Conservation (phyloP, 2,113 vertebrate species). For the Parotia lawesii region DNA sequence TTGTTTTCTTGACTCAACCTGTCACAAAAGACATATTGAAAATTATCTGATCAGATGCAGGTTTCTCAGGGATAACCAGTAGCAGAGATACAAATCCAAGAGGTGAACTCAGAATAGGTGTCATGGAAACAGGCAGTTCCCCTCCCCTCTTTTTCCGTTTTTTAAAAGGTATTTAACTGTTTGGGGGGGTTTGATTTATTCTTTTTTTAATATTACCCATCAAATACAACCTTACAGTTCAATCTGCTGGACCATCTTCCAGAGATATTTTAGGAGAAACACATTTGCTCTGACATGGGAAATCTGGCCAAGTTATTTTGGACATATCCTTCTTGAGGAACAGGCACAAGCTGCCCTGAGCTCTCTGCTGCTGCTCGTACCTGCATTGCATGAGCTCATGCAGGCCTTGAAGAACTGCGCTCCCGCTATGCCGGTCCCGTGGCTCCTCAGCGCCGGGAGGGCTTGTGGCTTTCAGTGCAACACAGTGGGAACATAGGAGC, state of each 20-base stretch:
- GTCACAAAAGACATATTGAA: neutral
- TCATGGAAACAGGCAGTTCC: neutral
- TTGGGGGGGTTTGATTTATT: neutral
- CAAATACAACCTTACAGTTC: neutral
- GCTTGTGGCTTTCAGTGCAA: neutral
- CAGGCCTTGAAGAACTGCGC: neutral
- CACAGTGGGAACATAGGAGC: neutral
- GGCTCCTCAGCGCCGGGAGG: neutral
- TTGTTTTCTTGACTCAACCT: neutral
- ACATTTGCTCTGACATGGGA: neutral
- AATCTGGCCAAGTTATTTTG: neutral
- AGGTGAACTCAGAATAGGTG: neutral
- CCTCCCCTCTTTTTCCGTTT: fast-evolving
- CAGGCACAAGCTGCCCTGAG: neutral
- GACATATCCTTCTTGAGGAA: neutral
- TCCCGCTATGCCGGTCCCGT: fast-evolving
- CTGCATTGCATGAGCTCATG: fast-evolving
- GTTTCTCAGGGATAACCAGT: neutral
- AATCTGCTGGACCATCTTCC: neutral
- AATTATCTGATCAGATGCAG: neutral
- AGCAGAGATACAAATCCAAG: neutral
- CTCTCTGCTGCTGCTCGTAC: neutral
- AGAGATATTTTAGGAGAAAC: neutral
- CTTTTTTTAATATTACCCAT: neutral
- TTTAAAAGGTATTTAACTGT: neutral